Conservation (phyloP, 2,797 vertebrate genomes). For the Hypotaenidia philippensis region DNA sequence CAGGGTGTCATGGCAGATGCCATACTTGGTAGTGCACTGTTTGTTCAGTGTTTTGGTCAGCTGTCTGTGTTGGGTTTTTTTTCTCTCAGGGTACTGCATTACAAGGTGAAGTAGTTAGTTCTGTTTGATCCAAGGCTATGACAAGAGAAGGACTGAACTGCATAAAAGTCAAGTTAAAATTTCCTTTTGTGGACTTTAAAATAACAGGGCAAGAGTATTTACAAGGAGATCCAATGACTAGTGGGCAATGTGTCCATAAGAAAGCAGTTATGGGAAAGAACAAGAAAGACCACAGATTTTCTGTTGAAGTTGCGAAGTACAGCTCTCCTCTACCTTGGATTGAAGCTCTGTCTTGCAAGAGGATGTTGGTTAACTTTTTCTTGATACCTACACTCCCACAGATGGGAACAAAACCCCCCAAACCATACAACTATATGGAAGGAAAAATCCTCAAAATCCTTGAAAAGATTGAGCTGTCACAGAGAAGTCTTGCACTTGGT, state of each 20-base stretch:
- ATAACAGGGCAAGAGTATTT: neutral
- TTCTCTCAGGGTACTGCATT: neutral
- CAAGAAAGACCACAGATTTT: neutral
- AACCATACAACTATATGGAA: neutral
- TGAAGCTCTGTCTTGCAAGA: neutral
- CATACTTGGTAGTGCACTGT: neutral
- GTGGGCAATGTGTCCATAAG: fast-evolving
- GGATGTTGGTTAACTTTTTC: neutral
- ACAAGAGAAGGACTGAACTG: neutral
- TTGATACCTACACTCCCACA: neutral
- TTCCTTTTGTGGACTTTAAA: neutral
- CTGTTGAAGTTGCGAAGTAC: neutral
- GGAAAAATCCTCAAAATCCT: neutral
- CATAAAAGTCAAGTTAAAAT: neutral
- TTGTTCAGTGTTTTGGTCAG: neutral
- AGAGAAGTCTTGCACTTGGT: neutral
- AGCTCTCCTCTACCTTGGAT: neutral
- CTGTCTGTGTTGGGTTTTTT: neutral
- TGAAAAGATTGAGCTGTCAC: neutral
- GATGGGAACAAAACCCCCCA: neutral
- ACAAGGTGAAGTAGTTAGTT: neutral
- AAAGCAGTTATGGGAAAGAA: neutral
- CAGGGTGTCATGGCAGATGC: neutral
- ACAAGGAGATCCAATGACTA: neutral
- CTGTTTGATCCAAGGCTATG: neutral